These are phyloP conservation scores for Drosophila austrosaltans DNA, from an alignment of 2,888 invertebrate genomes.

Conservation along the genomic window DNA sequence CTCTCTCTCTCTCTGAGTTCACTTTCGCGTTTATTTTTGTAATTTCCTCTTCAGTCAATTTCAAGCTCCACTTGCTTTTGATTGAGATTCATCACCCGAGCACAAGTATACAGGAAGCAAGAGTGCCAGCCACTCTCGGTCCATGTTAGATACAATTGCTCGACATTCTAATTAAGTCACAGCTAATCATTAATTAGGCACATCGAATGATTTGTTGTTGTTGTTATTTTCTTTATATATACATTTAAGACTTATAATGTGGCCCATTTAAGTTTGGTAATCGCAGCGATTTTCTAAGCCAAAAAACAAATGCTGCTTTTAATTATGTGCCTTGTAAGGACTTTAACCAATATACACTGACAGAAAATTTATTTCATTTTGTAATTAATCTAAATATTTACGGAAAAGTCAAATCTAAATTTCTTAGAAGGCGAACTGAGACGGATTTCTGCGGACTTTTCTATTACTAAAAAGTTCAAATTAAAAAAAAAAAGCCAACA, in stretches of 20 bases:
- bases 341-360: slow-evolving; percentile 22
- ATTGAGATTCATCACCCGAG: slow-evolving; percentile 29
- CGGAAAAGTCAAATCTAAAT: no score
- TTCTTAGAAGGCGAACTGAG: no score
- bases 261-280: slow-evolving; percentile 72
- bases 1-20: not conserved
- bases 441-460: no score
- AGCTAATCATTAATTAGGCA: slow-evolving; percentile 73
- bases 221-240: slow-evolving; percentile 9
- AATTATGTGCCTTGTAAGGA: slow-evolving; percentile 65
- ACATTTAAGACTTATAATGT: slow-evolving; percentile 18
- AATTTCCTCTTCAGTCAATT: slow-evolving; percentile 46
- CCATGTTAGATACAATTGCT: slow-evolving; percentile 44
- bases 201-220: slow-evolving; percentile 35
- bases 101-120: slow-evolving; percentile 9
- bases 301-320: slow-evolving; percentile 70
- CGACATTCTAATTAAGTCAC: slow-evolving; percentile 61
- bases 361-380: not conserved
- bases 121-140: slow-evolving; percentile 17
- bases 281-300: slow-evolving; percentile 69
- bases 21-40: slow-evolving; percentile 30
- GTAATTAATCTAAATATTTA: no score
- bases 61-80: slow-evolving; percentile 59
- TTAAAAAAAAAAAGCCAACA: no score
- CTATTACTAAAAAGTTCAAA: no score